phyloP scores from a whole-genome alignment of 2,888 invertebrate species.

The Polietes domitor region DNA sequence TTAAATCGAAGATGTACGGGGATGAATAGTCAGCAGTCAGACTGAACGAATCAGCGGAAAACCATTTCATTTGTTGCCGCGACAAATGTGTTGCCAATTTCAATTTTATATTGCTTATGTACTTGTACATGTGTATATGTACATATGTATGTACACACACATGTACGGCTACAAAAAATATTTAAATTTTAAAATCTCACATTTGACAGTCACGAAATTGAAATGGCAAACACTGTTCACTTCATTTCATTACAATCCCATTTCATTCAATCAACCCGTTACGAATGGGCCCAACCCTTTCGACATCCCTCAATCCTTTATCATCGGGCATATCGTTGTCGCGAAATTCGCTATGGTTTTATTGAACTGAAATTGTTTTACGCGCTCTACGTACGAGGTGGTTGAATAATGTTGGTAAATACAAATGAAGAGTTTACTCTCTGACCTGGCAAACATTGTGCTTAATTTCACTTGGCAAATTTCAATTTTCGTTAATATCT shows the following conservation, averaged over 20 bases:
- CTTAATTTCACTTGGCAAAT: too few relatives aligned
- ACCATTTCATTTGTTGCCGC: constrained; percentile 73
- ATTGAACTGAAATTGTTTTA: constrained; percentile 23
- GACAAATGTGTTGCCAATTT: constrained; percentile 74
- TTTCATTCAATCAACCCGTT: neutral
- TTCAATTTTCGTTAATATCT: too few relatives aligned
- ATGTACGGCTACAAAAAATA: constrained; percentile 9
- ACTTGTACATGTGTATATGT: neutral
- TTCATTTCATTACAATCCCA: constrained; percentile 26
- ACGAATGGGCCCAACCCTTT: constrained; percentile 53
- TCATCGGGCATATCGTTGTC: too few relatives aligned
- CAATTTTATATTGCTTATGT: constrained; percentile 67
- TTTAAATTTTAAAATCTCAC: constrained; percentile 68
- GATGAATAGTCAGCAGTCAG: constrained; percentile 30
- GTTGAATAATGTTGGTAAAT: too few relatives aligned
- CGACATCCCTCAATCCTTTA: neutral
- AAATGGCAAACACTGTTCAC: constrained; percentile 54
- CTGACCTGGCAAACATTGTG: too few relatives aligned
- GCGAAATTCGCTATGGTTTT: constrained; percentile 63
- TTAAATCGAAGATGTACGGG: constrained; percentile 33
- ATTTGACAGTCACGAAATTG: constrained; percentile 71
- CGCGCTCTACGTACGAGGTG: neutral
- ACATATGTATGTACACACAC: constrained; percentile 1
- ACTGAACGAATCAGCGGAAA: constrained; percentile 16
- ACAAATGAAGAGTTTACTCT: too few relatives aligned